A percentile compares a stretch with the other conserved stretches of the same genome.
Conservation (phyloP, 2,888 invertebrate genomes). For the Eulithis prunata region DNA sequence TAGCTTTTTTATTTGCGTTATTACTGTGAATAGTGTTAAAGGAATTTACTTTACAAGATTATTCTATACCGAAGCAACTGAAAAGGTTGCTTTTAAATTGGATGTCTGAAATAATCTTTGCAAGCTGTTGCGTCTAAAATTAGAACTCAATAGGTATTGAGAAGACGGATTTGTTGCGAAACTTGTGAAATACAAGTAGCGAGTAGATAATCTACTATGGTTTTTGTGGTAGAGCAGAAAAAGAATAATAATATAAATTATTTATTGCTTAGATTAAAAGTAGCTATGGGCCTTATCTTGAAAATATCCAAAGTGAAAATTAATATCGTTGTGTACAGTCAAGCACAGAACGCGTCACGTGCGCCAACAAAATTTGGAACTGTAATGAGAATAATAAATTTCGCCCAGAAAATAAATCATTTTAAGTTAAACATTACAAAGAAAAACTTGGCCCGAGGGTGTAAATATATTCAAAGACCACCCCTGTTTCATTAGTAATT, state of each 20-base stretch:
- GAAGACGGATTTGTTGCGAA: too few species aligned
- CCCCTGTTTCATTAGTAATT: conserved; percentile 39
- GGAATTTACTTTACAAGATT: conserved; percentile 21
- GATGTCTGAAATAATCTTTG: too few species aligned
- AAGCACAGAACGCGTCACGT: conserved; percentile 50
- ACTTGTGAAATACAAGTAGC: too few species aligned
- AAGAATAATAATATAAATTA: too few species aligned
- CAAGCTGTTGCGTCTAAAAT: too few species aligned
- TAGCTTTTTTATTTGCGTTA: conserved; percentile 26
- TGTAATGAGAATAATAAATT: conserved; percentile 65
- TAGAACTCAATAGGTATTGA: too few species aligned
- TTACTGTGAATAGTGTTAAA: conserved; percentile 23
- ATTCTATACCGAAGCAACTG: conserved; percentile 13
- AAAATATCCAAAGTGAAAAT: conserved; percentile 35
- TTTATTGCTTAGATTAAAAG: conserved; percentile 11
- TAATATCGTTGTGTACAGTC: conserved; percentile 36
- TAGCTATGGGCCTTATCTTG: conserved; percentile 9
- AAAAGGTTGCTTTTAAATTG: conserved; percentile 6
- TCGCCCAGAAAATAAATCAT: conserved; percentile 56
- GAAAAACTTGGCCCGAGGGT: conserved; percentile 43
- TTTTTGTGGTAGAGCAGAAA: too few species aligned
- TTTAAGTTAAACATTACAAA: conserved; percentile 46
- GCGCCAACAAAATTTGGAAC: conserved; percentile 55
- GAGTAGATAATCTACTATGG: too few species aligned
- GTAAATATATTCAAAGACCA: conserved; percentile 46